Percentiles rank a stretch among this genome's conserved stretches.
phyloP scores from a whole-genome alignment of 2,888 invertebrate species.

The Actias luna region DNA sequence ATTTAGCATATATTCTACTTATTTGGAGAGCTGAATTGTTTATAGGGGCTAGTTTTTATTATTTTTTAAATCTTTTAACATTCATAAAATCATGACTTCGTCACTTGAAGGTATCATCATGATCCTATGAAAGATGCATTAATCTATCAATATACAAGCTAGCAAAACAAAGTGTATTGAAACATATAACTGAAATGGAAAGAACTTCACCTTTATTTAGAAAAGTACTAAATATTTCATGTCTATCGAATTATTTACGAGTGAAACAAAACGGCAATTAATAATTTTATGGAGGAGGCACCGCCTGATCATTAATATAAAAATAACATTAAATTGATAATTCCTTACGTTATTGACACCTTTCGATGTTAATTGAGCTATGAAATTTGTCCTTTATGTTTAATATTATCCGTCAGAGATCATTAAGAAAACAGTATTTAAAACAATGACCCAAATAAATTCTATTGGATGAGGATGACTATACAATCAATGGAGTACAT shows the following conservation, averaged over 20 bases:
- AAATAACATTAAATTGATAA: conserved; percentile 55
- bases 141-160: no score
- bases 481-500: background rate
- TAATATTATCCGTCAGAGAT: conserved; percentile 12
- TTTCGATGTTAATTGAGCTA: conserved; percentile 40
- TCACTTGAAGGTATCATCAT: no score
- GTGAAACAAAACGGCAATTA: conserved; percentile 67
- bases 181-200: background rate
- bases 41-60: no score
- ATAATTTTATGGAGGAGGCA: conserved; percentile 69
- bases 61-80: no score
- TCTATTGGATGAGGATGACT: background rate
- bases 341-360: conserved; percentile 56
- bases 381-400: conserved; percentile 39
- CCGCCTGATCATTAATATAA: conserved; percentile 69
- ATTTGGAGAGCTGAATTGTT: no score
- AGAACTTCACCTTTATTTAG: conserved; percentile 19
- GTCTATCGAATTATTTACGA: conserved; percentile 56
- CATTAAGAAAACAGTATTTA: background rate
- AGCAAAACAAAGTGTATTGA: background rate
- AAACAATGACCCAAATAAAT: background rate
- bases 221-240: conserved; percentile 50
- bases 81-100: no score
- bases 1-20: no score
- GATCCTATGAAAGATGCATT: no score